phyloP scores from a whole-genome alignment of 2,888 invertebrate species.

The Plagodis pulveraria region DNA sequence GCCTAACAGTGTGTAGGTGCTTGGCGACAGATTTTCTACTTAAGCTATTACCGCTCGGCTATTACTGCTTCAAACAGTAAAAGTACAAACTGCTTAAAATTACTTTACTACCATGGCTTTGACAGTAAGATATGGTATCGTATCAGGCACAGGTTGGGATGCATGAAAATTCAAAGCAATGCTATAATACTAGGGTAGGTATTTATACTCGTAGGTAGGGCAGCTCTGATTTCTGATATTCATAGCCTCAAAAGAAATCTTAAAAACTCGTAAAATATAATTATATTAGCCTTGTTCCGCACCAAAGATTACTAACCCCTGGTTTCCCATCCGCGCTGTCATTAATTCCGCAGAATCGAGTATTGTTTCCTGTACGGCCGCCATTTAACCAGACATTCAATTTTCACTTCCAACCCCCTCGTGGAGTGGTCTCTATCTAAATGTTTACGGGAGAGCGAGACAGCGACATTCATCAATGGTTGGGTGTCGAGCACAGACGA shows the following conservation, averaged over 20 bases:
- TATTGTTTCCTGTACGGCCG: constrained; percentile 79
- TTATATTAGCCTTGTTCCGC: background rate
- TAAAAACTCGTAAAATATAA: background rate
- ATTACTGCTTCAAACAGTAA: too few species aligned
- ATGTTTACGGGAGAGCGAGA: constrained; percentile 45
- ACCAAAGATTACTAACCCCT: constrained; percentile 46
- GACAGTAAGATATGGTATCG: too few species aligned
- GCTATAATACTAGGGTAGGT: too few species aligned
- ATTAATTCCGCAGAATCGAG: constrained; percentile 81
- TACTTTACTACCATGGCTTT: too few species aligned
- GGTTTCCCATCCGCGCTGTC: constrained; percentile 62
- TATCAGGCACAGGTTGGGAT: too few species aligned
- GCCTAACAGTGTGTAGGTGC: too few species aligned
- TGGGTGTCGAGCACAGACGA: background rate
- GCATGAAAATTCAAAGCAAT: too few species aligned
- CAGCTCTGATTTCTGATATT: background rate
- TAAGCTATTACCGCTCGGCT: too few species aligned
- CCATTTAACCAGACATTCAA: constrained; percentile 71
- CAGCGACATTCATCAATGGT: constrained; percentile 43
- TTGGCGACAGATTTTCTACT: too few species aligned
- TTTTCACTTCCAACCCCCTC: constrained; percentile 67
- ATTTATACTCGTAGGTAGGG: too few species aligned
- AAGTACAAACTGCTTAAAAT: too few species aligned
- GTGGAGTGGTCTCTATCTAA: constrained; percentile 45
- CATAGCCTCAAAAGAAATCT: background rate